Evolutionary conservation across 2,888 invertebrate genomes (phyloP).

Genomic region (Chloromyia formosa): DNA sequence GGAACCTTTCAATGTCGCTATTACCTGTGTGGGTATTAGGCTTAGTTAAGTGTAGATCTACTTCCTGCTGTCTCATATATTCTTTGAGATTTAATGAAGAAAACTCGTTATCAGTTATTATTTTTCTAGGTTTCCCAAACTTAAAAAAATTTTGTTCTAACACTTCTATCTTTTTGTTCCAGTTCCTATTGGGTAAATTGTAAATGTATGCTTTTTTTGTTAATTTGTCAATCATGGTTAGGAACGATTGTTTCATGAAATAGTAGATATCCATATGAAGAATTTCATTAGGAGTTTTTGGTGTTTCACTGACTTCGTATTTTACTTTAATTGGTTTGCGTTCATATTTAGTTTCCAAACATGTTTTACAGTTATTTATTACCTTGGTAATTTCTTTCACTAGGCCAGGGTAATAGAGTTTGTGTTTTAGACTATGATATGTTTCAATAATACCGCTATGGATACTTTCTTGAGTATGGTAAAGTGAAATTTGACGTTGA

Average conservation of each 20-base stretch:
- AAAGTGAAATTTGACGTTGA: conserved; percentile 43
- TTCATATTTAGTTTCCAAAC: conserved; percentile 44
- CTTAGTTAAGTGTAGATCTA: not conserved
- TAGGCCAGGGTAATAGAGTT: conserved; percentile 22
- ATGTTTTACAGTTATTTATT: conserved; percentile 47
- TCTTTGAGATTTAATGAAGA: conserved; percentile 39
- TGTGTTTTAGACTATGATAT: conserved; percentile 12
- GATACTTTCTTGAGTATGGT: conserved; percentile 34
- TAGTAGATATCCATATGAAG: conserved; percentile 18
- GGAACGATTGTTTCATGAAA: conserved; percentile 24
- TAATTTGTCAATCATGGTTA: conserved; percentile 19
- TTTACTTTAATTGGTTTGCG: conserved; percentile 47
- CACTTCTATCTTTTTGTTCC: conserved; percentile 17
- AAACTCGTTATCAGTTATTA: conserved; percentile 47
- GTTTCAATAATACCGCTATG: conserved; percentile 43
- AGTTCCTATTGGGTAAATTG: not conserved
- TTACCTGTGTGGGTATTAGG: conserved; percentile 16
- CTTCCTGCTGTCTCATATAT: not conserved
- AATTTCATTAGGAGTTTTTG: conserved; percentile 36
- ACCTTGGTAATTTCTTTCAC: conserved; percentile 47
- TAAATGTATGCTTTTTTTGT: not conserved
- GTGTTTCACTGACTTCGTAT: conserved; percentile 45
- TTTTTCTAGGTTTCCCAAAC: conserved; percentile 45
- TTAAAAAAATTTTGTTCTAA: conserved; percentile 44
- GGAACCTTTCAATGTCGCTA: not conserved